Evolutionary conservation across 2,113 vertebrate genomes (phyloP), one percentile per base, ranked within the genome.

Genomic region (Pteronura brasiliensis): DNA sequence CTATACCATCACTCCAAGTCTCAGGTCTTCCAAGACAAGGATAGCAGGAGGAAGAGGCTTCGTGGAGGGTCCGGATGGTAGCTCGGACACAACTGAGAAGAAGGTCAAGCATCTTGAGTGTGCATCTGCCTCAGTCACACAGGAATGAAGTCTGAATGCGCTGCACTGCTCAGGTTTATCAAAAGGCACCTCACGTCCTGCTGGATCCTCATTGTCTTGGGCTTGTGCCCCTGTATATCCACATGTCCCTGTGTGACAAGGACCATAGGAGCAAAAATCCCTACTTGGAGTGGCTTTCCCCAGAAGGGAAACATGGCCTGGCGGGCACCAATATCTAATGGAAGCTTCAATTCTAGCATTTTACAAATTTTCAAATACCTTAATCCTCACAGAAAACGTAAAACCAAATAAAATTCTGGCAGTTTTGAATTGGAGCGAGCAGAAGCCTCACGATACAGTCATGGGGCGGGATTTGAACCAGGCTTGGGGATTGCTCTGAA

Each of bases 41-140:
- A 31, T 25, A 31, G 11, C 0, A 12, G 29, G 36, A 15, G 57
- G 3, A 61, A 6, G 36, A 11, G 65, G 13, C 12, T 87, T 67
- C 15, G 1, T 2, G 0, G 86, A 81, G 67, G 81, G 39, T 5
- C 0, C 9, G n/a, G n/a, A 49, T 2, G 1, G 25, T 18, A 20
- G 42, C 31, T 72, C 31, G 4, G 18, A 6, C 63, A 12, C 7
- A 8, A 8, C 14, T 34, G 86, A 76, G 57, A 59, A 25, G 31
- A 20, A 34, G 14, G 20, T 27, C 29, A n/a, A 4, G 7, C 1
- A 0, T 8, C 80, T 57, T 1, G 29, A 4, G 47, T 7, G 44
- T 29, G 39, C 29, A n/a, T 10, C 59, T 55, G 6, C 31, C 6
- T 74, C 82, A 23, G 14, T 7, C 44, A 65, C 25, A 57, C 49